phyloP scores from a whole-genome alignment of 2,797 vertebrate species.

The Peromyscus melanophrys region DNA sequence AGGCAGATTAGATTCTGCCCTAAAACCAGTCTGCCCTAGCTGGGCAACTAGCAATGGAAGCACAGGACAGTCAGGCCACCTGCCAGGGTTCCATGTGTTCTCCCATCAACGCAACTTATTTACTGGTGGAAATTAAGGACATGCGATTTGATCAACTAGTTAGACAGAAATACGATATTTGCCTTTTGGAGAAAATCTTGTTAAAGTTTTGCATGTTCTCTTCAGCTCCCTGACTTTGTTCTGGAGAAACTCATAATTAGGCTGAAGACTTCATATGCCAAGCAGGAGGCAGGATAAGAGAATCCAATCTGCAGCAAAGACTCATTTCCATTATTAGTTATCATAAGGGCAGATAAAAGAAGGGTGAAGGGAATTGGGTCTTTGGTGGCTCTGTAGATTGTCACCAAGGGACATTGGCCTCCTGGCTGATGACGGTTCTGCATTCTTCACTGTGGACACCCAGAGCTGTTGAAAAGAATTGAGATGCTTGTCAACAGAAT shows the following conservation, averaged over 20 bases:
- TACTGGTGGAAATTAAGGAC: not conserved
- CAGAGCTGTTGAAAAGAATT: slow-evolving; percentile 98
- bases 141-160: not conserved
- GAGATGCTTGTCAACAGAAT: slow-evolving; percentile 97
- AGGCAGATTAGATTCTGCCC: slow-evolving; percentile 37
- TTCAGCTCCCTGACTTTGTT: slow-evolving; percentile 72
- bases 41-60: slow-evolving; percentile 80
- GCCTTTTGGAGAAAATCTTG: slow-evolving; percentile 67
- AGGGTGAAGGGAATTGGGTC: slow-evolving; percentile 89
- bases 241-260: slow-evolving; percentile 83
- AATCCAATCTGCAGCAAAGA: slow-evolving; percentile 89
- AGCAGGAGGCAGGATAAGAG: slow-evolving; percentile 81
- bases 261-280: slow-evolving; percentile 79
- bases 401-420: slow-evolving; percentile 92
- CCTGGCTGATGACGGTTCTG: slow-evolving; percentile 93
- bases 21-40: slow-evolving; percentile 87
- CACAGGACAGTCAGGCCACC: slow-evolving; percentile 54
- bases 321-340: slow-evolving; percentile 95
- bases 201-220: slow-evolving; percentile 82
- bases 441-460: slow-evolving; percentile 95
- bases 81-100: not conserved
- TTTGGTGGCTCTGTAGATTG: slow-evolving; percentile 92
- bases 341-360: slow-evolving; percentile 87
- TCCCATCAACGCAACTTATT: slow-evolving; percentile 20
- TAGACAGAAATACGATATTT: slow-evolving; percentile 49